A percentile compares a stretch with the other conserved stretches of the same genome.
phyloP scores from a whole-genome alignment of 2,888 invertebrate species.

The Chrysolina americana region DNA sequence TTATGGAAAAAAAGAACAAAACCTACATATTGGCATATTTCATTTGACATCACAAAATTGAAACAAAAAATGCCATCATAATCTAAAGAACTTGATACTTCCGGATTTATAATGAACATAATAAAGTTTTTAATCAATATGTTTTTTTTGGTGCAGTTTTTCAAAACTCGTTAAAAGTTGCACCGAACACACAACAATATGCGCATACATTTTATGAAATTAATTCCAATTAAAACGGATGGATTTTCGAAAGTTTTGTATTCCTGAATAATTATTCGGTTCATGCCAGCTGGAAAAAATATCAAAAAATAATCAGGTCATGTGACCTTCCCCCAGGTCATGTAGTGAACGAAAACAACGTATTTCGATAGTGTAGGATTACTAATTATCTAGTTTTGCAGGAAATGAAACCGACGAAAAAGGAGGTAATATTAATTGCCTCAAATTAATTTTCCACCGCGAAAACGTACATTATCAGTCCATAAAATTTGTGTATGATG shows the following conservation, averaged over 20 bases:
- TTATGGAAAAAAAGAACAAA: too few species aligned
- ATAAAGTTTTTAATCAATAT: background rate
- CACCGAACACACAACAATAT: background rate
- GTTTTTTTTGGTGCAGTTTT: slow-evolving; percentile 32
- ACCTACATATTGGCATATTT: too few species aligned
- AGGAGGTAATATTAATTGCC: background rate
- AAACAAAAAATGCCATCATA: too few species aligned
- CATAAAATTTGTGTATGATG: slow-evolving; percentile 3
- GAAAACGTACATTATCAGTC: background rate
- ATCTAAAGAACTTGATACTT: too few species aligned
- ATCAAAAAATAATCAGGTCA: background rate
- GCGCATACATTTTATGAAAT: background rate
- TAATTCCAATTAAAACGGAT: background rate
- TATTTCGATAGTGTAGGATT: background rate
- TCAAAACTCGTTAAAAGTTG: background rate
- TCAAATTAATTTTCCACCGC: slow-evolving; percentile 6
- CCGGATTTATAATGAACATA: background rate
- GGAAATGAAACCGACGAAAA: background rate
- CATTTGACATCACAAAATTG: too few species aligned
- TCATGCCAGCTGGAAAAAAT: background rate
- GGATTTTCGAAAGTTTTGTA: background rate
- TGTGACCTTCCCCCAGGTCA: background rate
- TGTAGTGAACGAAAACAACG: background rate
- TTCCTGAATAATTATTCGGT: background rate
- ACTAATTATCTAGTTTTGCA: background rate